Evolutionary conservation across 1,140 invertebrate species (phyloP).

Genomic region (Parapsyche elsis): DNA sequence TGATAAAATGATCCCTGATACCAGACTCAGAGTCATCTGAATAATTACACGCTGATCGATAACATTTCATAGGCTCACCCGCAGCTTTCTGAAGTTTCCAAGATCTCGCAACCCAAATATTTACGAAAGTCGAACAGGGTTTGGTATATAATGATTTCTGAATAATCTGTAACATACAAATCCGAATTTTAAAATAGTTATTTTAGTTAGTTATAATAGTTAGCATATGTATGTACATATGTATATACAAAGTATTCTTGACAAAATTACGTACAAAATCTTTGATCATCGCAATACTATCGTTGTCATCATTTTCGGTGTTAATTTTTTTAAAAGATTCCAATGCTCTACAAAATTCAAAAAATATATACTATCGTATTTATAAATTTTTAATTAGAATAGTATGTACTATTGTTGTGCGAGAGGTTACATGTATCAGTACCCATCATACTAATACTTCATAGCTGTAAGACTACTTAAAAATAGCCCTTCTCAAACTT

Average conservation of each 20-base stretch:
- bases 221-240: too few species aligned
- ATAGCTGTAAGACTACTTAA: too few species aligned
- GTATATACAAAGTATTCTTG: too few species aligned
- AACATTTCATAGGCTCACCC: not conserved
- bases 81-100: slow-evolving; percentile 14
- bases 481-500: too few species aligned
- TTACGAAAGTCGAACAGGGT: not conserved
- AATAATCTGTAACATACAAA: not conserved
- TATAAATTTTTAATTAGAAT: too few species aligned
- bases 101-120: not conserved
- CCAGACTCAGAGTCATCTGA: not conserved
- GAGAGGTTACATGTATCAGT: too few species aligned
- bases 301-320: not conserved
- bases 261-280: too few species aligned
- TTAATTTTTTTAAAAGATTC: slow-evolving; percentile 35
- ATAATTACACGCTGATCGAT: not conserved
- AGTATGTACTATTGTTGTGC: too few species aligned
- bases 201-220: too few species aligned
- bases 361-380: too few species aligned
- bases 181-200: not conserved
- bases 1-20: slow-evolving; percentile 7
- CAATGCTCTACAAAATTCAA: slow-evolving; percentile 5
- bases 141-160: slow-evolving; percentile 7
- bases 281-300: slow-evolving; percentile 1
- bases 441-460: too few species aligned